These are phyloP conservation scores for Pollimyrus isidori DNA, from an alignment of 2,113 vertebrate genomes.

Conservation along the genomic window DNA sequence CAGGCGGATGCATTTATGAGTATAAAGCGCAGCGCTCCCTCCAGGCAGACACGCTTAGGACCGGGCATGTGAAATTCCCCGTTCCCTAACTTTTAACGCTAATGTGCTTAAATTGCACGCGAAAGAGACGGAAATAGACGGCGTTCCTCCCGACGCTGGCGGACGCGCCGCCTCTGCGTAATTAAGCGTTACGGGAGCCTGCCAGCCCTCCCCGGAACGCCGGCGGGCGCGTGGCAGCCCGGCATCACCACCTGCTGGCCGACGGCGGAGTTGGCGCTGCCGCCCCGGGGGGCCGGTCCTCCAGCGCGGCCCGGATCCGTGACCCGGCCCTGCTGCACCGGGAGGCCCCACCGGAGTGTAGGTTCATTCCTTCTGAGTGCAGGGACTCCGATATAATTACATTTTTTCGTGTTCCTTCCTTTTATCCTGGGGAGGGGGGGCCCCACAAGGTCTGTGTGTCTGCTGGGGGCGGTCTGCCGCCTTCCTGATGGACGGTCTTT, in stretches of 20 bases:
- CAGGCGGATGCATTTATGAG: background rate
- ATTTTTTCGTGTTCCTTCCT: background rate
- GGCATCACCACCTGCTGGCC: background rate
- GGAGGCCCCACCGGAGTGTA: background rate
- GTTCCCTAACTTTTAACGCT: background rate
- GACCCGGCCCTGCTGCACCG: background rate
- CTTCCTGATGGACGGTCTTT: background rate
- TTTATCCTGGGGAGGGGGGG: background rate
- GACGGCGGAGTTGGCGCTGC: background rate
- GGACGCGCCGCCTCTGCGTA: background rate
- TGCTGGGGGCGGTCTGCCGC: background rate
- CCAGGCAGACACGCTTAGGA: background rate
- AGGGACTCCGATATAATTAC: background rate
- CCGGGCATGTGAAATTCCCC: constrained; percentile 1
- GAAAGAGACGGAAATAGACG: background rate
- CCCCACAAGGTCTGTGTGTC: background rate
- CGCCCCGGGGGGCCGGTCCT: background rate
- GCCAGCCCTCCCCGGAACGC: background rate
- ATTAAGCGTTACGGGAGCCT: background rate
- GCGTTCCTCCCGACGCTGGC: background rate
- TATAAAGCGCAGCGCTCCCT: background rate
- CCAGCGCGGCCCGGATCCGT: background rate
- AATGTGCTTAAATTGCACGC: background rate
- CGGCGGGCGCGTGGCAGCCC: background rate
- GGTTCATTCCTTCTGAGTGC: background rate